phyloP scores from a whole-genome alignment of 1,140 invertebrate genomes.

The Hypsibius dujardini region DNA sequence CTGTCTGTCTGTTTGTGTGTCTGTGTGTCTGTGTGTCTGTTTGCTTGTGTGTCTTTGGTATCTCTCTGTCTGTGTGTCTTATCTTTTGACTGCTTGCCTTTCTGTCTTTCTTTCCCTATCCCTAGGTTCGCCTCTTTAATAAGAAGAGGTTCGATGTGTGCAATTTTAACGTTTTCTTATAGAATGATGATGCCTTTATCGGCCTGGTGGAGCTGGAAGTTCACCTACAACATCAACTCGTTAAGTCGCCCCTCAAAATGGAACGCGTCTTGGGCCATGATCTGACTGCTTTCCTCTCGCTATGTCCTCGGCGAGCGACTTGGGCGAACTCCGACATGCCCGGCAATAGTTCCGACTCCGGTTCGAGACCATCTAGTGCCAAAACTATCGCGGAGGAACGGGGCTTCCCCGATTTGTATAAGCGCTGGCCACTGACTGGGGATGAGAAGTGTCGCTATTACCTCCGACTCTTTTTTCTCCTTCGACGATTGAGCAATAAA shows the following conservation, averaged over 20 bases:
- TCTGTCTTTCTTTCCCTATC: no score
- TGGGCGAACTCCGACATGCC: not conserved
- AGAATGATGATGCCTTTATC: constrained; percentile 3
- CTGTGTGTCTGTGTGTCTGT: no score
- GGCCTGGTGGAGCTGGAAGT: not conserved
- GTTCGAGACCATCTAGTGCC: no score
- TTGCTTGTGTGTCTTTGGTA: no score
- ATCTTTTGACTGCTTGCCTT: no score
- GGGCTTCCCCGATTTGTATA: constrained; percentile 14
- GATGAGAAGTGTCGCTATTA: constrained; percentile 5
- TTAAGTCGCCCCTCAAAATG: not conserved
- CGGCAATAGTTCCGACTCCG: not conserved
- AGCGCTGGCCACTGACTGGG: not conserved
- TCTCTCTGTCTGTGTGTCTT: no score
- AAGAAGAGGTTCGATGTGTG: no score
- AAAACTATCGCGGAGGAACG: not conserved
- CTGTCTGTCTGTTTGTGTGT: no score
- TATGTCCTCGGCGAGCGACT: no score
- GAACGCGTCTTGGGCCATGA: no score
- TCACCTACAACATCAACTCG: not conserved
- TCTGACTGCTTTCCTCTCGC: no score
- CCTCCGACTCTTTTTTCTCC: not conserved
- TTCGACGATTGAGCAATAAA: constrained; percentile 2
- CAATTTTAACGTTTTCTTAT: not conserved
- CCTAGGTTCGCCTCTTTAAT: no score